Base-by-base conservation (phyloP, 1,140 invertebrate genomes). In the Drosophila punjabiensis region DNA sequence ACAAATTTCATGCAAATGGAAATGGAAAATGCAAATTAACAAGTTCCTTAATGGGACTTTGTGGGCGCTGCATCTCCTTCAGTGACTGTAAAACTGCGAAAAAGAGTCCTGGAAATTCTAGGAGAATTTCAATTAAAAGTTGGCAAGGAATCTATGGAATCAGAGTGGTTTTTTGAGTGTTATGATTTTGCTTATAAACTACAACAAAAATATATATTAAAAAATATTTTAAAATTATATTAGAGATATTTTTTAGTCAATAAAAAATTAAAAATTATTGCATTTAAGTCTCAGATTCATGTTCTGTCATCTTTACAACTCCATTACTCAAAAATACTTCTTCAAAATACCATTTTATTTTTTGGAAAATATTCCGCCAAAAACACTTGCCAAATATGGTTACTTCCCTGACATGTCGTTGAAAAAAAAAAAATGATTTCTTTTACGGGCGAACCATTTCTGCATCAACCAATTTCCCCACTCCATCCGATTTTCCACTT, bases 1-100 rank as follows among this genome's bases (percentile, higher is more conserved):
- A 48, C 64, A 71, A 71, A 71, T 74, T 74, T 74, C 67, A 74
- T 60, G 45, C 70, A 73, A 74, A 74, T 70, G 66, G 56, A 78
- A 79, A 79, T 79, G 76, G 76, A 79, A 79, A 78, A 79, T 79
- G 76, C 75, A 78, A 79, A 79, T 79, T 79, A 79, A 78, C 75
- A 70, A 78, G 65, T 78, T 78, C 68, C 75, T 78, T 78, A 78
- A 78, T 78, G 75, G 76, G 76, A 43, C 52, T 77, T 68, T 68
- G 47, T 58, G 39, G 16, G 33, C 13, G n/a, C n/a, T 68, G 48
- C 39, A 56, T 16, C 55, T 39, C 35, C 24, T 43, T n/a, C 56
- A 53, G 39, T 20, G 45, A 9, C 28, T 62, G 56, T 53, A 39
- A 50, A 45, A 62, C 71, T 74, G 37, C 30, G 11, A 37, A 56